Percentiles rank a stretch among this genome's conserved stretches.
These are phyloP conservation scores for Galaxea fascicularis DNA, from an alignment of 92 coral and sea anemone genomes.

Conservation along the genomic window DNA sequence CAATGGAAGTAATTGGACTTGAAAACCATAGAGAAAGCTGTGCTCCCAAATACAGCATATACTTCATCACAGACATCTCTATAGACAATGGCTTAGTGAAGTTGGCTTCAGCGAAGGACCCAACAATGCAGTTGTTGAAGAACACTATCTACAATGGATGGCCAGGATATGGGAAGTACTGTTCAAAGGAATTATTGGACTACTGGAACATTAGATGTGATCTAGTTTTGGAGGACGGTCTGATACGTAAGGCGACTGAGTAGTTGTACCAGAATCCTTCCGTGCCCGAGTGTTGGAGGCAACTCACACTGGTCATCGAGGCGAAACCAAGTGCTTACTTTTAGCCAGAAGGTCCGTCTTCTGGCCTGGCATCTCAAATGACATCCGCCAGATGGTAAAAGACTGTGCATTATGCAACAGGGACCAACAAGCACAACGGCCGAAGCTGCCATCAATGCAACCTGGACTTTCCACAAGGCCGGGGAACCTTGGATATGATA, in stretches of 20 bases:
- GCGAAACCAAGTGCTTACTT: slow-evolving; percentile 64
- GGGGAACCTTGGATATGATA: too few species aligned
- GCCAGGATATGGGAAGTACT: slow-evolving; percentile 51
- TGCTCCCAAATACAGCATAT: slow-evolving; percentile 1
- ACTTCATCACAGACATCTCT: slow-evolving; percentile 18
- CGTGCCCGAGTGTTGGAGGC: slow-evolving; percentile 44
- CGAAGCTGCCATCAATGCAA: too few species aligned
- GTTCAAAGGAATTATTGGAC: slow-evolving; percentile 55
- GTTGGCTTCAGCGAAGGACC: background rate
- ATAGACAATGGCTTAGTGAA: slow-evolving; percentile 29
- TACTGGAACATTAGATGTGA: slow-evolving; percentile 74
- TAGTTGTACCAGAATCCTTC: slow-evolving; percentile 36
- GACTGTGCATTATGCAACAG: slow-evolving; percentile 53
- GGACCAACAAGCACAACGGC: too few species aligned
- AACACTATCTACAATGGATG: slow-evolving; percentile 60
- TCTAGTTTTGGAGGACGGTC: slow-evolving; percentile 64
- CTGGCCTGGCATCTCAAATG: slow-evolving; percentile 42
- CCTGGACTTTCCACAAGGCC: too few species aligned
- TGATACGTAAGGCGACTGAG: slow-evolving; percentile 33
- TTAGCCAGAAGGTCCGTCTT: slow-evolving; percentile 61
- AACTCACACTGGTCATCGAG: slow-evolving; percentile 57
- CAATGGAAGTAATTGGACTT: background rate
- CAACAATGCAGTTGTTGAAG: slow-evolving; percentile 25
- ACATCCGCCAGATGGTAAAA: slow-evolving; percentile 55
- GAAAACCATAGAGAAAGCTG: background rate